Base-by-base conservation (phyloP, 2,888 invertebrate genomes). In the Philereme vetulata region DNA sequence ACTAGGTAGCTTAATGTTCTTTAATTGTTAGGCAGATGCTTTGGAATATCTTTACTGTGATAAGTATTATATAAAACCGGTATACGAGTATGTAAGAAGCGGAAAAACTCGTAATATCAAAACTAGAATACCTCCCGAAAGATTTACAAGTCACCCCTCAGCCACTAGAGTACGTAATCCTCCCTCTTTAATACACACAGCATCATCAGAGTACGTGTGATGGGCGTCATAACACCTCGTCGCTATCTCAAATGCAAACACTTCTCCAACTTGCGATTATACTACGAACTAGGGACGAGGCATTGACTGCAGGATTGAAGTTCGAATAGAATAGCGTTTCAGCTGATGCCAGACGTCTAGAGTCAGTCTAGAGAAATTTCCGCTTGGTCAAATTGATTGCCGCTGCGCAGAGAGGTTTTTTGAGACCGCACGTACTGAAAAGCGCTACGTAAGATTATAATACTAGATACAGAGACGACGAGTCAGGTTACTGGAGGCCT, bases 241-340 rank as follows among this genome's bases (percentile, higher is more conserved):
- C 36, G 71, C 78, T 81, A 84, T 86, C 84, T 82, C 73, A 75
- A 77, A 80, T 79, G 82, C 84, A 86, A 86, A 84, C 85, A 85
- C 75, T 80, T 80, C 75, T 74, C 71, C 71, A 84, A 85, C 82
- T 84, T 77, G 55, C 55, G 49, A 49, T 49, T 55, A 49, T 36
- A 43, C 11, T 35, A 33, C 49, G 21, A 3, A 36, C 35, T 56
- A 56, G 49, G 36, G 56, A 38, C 46, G 32, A 6, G 5, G 11
- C 46, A 9, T 53, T 5, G 36, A 10, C 10, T 48, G 10, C 36
- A 50, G 32, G 36, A 33, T 33, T 52, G 8, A 38, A 8, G 21
- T 21, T 21, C 21, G 21, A 21, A 21, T 21, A 21, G 21, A 21
- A 21, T 21, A 21, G 21, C 21, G 21, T 21, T 21, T 21, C 21